Conservation (phyloP, 2,888 invertebrate species). For the Microctonus aethiopoides region DNA sequence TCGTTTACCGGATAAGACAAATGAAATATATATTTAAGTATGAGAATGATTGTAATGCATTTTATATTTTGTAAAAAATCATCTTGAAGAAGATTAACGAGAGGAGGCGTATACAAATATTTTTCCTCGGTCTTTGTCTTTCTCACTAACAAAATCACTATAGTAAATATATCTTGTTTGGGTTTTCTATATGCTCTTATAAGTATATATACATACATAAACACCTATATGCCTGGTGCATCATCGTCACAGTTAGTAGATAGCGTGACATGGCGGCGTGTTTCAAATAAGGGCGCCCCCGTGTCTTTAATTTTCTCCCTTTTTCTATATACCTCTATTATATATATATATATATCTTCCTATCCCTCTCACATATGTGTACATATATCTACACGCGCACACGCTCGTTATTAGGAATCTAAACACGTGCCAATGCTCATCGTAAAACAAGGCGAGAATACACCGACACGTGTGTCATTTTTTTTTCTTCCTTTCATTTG, state of each 20-base stretch:
- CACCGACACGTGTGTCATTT: background rate
- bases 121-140: too few species aligned
- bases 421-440: slow-evolving; percentile 5
- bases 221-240: background rate
- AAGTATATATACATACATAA: background rate
- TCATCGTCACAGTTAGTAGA: background rate
- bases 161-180: background rate
- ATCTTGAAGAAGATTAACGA: slow-evolving; percentile 6
- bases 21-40: slow-evolving; percentile 6
- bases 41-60: background rate
- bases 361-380: background rate
- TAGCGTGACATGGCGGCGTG: slow-evolving; percentile 8
- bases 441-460: slow-evolving; percentile 1
- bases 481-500: too few species aligned
- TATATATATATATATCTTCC: background rate
- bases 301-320: background rate
- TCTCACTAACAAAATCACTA: too few species aligned
- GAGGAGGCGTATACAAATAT: background rate
- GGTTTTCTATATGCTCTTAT: background rate
- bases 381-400: background rate
- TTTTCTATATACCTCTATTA: background rate
- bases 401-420: slow-evolving; percentile 2
- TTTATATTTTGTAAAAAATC: background rate
- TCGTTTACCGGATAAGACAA: slow-evolving; percentile 6
- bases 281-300: slow-evolving; percentile 3